Evolutionary conservation across 2,888 invertebrate species (phyloP), one percentile per base, ranked within the genome.

Genomic region (Stegophylla sp.): DNA sequence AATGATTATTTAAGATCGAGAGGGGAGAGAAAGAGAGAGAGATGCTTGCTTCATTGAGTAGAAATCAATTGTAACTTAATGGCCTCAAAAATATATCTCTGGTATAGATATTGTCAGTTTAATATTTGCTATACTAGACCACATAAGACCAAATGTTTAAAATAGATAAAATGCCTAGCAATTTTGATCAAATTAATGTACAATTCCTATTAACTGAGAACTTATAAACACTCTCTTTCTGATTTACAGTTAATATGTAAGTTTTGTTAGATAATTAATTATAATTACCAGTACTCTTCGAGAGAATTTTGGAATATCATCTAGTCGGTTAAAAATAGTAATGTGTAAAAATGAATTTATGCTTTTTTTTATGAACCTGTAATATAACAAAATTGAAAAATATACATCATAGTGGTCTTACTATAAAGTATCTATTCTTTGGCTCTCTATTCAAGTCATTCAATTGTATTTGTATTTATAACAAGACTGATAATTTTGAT

Each of bases 401-500:
- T n/a, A 69, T 45, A 56, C 41, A 59, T 48, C 3, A 28, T 28
- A 67, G 26, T 48, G 67, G 45, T 63, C 45, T 67, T 59, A 41
- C 45, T 67, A 15, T 56, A 28, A 59, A 69, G 17, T 74, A 66
- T 56, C 28, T 0, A 17, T 59, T 59, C 26, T 63, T 41, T 28
- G 67, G 28, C 67, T 63, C 74, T 75, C 64, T 67, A 59, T 48
- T 77, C 45, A 67, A 67, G 59, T 67, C 67, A 28, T 77, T 17
- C 56, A 59, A 67, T 59, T 67, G 34, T 69, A 77, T 77, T 77
- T 67, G 34, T 69, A 77, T 77, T 77, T 69, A 45, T 77, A 67
- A 67, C 67, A 77, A 77, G 77, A 77, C 77, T 77, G 77, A 77
- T 77, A 45, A 77, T 77, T 77, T 77, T 45, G 12, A 77, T 77